A percentile compares a stretch with the other conserved stretches of the same genome.
Conservation (phyloP, 2,888 invertebrate species). For the Deroplatys truncata region DNA sequence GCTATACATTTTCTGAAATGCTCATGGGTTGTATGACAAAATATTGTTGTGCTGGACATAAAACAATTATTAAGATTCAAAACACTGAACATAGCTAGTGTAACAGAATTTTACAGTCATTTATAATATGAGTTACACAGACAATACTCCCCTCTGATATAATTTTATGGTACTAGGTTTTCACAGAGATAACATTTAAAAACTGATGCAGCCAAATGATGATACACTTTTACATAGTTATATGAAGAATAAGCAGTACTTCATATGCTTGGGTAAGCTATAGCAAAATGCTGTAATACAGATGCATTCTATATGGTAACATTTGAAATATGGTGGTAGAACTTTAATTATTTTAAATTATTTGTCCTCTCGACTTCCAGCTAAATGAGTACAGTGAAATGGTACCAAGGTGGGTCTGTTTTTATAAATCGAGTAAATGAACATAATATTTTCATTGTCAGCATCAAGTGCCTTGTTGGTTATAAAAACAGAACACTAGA, state of each 20-base stretch:
- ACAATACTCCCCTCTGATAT: slow-evolving; percentile 10
- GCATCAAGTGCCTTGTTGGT: slow-evolving; percentile 18
- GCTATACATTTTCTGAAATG: not conserved
- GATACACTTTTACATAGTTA: slow-evolving; percentile 5
- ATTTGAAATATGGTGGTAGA: slow-evolving; percentile 20
- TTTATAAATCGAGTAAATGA: slow-evolving; percentile 4
- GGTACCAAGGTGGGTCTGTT: slow-evolving; percentile 29
- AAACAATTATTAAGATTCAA: not conserved
- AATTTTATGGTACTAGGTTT: not conserved
- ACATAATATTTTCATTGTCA: slow-evolving; percentile 15
- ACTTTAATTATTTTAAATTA: slow-evolving; percentile 6
- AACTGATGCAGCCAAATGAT: slow-evolving; percentile 19
- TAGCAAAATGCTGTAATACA: slow-evolving; percentile 18
- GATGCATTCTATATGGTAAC: slow-evolving; percentile 26
- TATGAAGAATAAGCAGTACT: not conserved
- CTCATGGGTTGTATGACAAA: not conserved
- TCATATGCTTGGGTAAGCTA: slow-evolving; percentile 21
- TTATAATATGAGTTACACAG: not conserved
- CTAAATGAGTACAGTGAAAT: slow-evolving; percentile 20
- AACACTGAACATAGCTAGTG: not conserved
- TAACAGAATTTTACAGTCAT: not conserved
- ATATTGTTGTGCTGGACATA: slow-evolving; percentile 2
- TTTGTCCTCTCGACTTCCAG: slow-evolving; percentile 4
- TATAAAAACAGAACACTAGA: slow-evolving; percentile 28
- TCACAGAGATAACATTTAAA: not conserved